Conservation (phyloP, 2,113 vertebrate genomes). For the Trematocara marginatum region DNA sequence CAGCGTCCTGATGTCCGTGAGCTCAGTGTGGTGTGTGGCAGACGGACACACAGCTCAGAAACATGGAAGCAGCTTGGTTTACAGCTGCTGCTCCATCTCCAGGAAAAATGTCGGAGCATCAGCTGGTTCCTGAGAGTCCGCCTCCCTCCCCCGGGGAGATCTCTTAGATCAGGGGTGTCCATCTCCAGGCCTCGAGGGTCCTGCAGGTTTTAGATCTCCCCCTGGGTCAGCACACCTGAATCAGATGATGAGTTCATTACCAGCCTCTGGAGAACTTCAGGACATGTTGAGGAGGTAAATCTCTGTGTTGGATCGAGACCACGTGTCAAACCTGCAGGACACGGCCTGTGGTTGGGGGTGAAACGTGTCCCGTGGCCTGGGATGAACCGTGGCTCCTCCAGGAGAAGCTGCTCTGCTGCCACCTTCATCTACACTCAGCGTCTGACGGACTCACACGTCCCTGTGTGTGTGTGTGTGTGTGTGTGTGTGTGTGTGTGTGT, state of each 20-base stretch:
- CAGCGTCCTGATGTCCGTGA: not conserved
- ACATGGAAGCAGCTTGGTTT: not conserved
- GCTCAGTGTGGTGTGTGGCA: not conserved
- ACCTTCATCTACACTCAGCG: not conserved
- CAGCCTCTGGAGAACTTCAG: not conserved
- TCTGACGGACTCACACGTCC: not conserved
- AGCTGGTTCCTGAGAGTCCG: not conserved
- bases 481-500: too few relatives aligned
- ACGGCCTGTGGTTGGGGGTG: fast-evolving
- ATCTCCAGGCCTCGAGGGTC: not conserved
- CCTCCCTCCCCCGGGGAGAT: not conserved
- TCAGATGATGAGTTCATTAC: not conserved
- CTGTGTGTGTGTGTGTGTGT: not conserved
- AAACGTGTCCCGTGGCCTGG: not conserved
- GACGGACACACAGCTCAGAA: not conserved
- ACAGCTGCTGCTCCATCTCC: not conserved
- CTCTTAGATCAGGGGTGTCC: not conserved
- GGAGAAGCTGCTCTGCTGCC: not conserved
- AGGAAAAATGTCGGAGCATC: not conserved
- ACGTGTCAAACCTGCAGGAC: not conserved
- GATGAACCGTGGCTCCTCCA: not conserved
- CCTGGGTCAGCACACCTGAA: not conserved
- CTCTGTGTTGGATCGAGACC: not conserved
- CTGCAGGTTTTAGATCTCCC: not conserved
- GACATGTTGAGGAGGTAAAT: not conserved